Evolutionary conservation across 2,113 vertebrate genomes (phyloP).

Genomic region (Callaeas wilsoni): DNA sequence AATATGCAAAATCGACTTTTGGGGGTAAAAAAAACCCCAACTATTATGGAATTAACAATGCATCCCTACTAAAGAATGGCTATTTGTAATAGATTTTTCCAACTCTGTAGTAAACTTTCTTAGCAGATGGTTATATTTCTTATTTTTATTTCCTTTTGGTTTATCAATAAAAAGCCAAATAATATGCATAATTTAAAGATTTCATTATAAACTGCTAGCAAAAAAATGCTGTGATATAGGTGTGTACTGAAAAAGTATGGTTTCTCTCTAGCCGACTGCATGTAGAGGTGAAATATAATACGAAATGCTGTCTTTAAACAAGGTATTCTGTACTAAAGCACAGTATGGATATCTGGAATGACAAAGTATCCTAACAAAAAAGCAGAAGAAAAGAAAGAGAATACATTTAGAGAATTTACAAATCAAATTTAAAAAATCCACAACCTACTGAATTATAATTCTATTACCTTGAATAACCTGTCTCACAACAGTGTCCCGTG

Average conservation of each 20-base stretch:
- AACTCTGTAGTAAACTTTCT: neutral
- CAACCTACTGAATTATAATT: neutral
- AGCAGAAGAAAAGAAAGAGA: neutral
- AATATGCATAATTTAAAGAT: neutral
- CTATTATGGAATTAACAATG: neutral
- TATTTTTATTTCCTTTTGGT: neutral
- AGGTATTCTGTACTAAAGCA: neutral
- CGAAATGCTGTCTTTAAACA: neutral
- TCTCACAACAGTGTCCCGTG: neutral
- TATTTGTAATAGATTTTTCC: neutral
- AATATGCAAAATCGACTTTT: neutral
- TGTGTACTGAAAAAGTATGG: neutral
- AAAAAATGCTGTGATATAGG: neutral
- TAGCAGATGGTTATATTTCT: neutral
- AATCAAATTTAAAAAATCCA: neutral
- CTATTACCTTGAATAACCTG: neutral
- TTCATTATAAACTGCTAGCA: neutral
- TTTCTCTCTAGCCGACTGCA: neutral
- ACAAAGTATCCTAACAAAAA: neutral
- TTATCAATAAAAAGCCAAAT: neutral
- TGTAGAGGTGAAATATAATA: neutral
- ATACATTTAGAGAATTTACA: neutral
- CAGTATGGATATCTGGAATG: neutral
- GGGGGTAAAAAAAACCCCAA: accelerated
- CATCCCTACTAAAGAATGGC: neutral